Percentiles rank a stretch among this genome's conserved stretches.
Conservation (phyloP, 2,888 invertebrate species). For the Conus canariensis region DNA sequence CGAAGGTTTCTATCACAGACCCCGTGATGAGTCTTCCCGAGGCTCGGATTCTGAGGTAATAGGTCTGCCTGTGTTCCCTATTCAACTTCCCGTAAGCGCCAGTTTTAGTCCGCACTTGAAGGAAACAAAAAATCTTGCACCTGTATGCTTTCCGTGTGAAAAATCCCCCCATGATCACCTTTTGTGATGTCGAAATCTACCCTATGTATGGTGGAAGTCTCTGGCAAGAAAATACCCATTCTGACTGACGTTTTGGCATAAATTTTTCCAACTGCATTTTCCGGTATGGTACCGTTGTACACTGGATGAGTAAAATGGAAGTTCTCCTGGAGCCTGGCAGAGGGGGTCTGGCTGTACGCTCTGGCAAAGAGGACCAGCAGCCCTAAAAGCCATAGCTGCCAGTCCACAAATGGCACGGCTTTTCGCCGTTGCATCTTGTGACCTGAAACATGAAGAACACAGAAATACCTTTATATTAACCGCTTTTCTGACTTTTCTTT, state of each 20-base stretch:
- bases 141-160: constrained; percentile 92
- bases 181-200: constrained; percentile 92
- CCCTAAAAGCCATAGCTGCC: constrained; percentile 14
- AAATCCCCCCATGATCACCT: constrained; percentile 93
- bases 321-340: constrained; percentile 19
- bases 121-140: constrained; percentile 97
- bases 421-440: constrained; percentile 28
- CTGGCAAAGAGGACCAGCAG: constrained; percentile 19
- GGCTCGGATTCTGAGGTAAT: constrained; percentile 88
- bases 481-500: not conserved
- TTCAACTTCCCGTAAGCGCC: constrained; percentile 93
- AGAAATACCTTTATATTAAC: not conserved
- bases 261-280: constrained; percentile 85
- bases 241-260: constrained; percentile 85
- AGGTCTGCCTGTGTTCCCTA: constrained; percentile 92
- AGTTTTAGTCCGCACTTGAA: constrained; percentile 92
- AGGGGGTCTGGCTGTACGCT: not conserved
- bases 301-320: constrained; percentile 65
- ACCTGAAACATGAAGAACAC: constrained; percentile 26
- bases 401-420: constrained; percentile 31
- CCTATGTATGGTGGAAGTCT: constrained; percentile 54
- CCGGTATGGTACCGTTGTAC: constrained; percentile 74
- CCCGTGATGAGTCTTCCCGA: constrained; percentile 80
- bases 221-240: constrained; percentile 87
- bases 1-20: constrained; percentile 74